Base-by-base conservation (phyloP, 2,113 vertebrate genomes). In the Diadophis punctatus region DNA sequence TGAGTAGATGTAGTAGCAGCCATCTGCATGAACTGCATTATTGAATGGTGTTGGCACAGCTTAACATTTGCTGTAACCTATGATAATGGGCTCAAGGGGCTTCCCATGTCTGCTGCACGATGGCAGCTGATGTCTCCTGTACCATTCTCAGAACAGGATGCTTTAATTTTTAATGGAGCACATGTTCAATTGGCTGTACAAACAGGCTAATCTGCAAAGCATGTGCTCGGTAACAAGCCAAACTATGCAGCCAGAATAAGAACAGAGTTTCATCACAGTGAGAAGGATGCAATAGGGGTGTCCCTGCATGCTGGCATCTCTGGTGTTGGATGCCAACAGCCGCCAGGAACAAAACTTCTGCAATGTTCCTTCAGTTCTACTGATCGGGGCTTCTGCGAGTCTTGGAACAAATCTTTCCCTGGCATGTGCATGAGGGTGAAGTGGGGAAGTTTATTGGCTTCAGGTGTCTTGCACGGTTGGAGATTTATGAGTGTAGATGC, bases 111-210 rank as follows among this genome's bases (percentile, higher is more conserved):
- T 98, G 97, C 97, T 97, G 95, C 96, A 95, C 97, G 94, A 97
- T 97, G 97, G 98, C 98, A 98, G 98, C 97, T 98, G 98, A 98
- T 97, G 98, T 98, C 98, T 98, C 97, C 97, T 97, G 98, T 96
- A 98, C 98, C 97, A 96, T 97, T 97, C 98, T 98, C 96, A 97
- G 98, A 98, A 98, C 98, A 98, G 97, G 98, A 98, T 97, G 97
- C 98, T 98, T 98, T 98, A 98, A 98, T 98, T 98, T 98, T 98
- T 98, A 98, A 98, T 98, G 98, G 98, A 98, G 98, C 98, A 98
- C 98, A 98, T 98, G 98, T 98, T 98, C 97, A 96, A 98, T 98
- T 98, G 98, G 98, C 98, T 98, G 98, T 98, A 98, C 98, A 98
- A 98, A 98, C 98, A 98, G 98, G 97, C 98, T 98, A 98, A 98